phyloP scores from a whole-genome alignment of 2,797 vertebrate species.

The Florisuga fusca region DNA sequence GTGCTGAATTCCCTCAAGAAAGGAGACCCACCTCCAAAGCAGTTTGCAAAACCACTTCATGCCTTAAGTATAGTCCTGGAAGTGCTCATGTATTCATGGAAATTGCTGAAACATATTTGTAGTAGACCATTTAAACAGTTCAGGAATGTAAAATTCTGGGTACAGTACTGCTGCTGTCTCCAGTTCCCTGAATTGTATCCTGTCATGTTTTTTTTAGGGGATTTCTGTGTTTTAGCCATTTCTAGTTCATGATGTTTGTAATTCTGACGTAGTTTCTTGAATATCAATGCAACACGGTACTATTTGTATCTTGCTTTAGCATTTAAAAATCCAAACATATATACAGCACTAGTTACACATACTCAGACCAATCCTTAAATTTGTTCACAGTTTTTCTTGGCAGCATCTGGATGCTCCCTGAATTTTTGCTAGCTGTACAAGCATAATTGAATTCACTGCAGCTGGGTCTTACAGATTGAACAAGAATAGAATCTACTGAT shows the following conservation, averaged over 20 bases:
- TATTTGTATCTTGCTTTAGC: not conserved
- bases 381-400: conserved; percentile 26
- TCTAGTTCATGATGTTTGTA: not conserved
- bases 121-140: not conserved
- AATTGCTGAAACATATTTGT: not conserved
- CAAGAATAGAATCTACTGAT: not conserved
- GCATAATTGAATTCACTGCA: not conserved
- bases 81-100: not conserved
- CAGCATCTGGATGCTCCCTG: not conserved
- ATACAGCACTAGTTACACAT: not conserved
- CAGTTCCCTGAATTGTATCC: not conserved
- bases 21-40: not conserved
- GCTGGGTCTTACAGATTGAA: not conserved
- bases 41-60: not conserved
- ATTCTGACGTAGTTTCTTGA: not conserved
- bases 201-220: not conserved
- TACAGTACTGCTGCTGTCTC: not conserved
- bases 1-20: not conserved
- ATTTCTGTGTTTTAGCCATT: not conserved
- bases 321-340: not conserved
- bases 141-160: not conserved
- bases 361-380: not conserved
- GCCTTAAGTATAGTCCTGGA: not conserved
- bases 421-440: not conserved
- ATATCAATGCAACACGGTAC: not conserved